A percentile compares a stretch with the other conserved stretches of the same genome.
Conservation (phyloP, 1,140 invertebrate species). For the Meteorus sp. region DNA sequence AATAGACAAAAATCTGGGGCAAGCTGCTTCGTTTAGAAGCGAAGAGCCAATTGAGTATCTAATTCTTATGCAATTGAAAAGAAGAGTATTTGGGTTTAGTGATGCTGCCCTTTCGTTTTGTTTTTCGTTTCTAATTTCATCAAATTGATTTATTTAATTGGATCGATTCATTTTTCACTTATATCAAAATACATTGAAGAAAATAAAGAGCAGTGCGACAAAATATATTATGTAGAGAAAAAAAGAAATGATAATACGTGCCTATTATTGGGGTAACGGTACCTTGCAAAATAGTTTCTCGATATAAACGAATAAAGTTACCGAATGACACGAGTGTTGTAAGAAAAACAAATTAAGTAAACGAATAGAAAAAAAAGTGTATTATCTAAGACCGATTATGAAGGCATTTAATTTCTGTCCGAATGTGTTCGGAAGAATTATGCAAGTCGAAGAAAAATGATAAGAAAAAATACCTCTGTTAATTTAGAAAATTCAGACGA, state of each 20-base stretch:
- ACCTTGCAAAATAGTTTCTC: constrained; percentile 19
- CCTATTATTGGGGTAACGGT: constrained; percentile 23
- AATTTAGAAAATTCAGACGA: constrained; percentile 9
- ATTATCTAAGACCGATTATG: constrained; percentile 3
- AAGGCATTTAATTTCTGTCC: constrained; percentile 13
- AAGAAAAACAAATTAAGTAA: neutral
- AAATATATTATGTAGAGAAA: constrained; percentile 10
- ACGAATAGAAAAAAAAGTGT: constrained; percentile 15
- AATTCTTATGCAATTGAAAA: too few relatives aligned
- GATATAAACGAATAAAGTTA: constrained; percentile 20
- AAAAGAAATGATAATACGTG: constrained; percentile 22
- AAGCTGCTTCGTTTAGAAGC: too few relatives aligned
- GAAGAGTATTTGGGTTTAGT: too few relatives aligned
- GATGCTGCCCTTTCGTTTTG: too few relatives aligned
- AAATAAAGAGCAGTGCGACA: neutral
- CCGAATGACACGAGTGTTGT: constrained; percentile 10
- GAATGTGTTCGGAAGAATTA: constrained; percentile 11
- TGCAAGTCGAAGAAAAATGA: neutral
- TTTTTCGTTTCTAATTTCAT: too few relatives aligned
- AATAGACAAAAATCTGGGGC: too few relatives aligned
- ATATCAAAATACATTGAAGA: neutral
- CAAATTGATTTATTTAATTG: too few relatives aligned
- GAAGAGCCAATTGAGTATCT: too few relatives aligned
- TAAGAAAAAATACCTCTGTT: constrained; percentile 18
- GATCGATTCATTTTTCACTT: neutral